phyloP scores from a whole-genome alignment of 2,113 vertebrate species.

The Opisthocomus hoazin region DNA sequence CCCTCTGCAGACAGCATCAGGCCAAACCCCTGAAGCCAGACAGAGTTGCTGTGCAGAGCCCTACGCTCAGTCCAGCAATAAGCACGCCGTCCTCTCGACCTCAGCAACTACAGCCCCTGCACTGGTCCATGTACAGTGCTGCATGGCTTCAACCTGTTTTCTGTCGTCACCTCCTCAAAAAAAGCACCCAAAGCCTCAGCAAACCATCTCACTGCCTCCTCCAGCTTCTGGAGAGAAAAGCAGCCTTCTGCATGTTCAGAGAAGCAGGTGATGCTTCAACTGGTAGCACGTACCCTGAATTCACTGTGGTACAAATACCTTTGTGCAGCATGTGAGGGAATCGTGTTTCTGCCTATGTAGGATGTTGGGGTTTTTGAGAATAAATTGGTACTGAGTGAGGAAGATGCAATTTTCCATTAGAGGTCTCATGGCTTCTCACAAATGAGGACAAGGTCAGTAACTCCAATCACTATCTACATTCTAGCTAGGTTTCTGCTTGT shows the following conservation, averaged over 20 bases:
- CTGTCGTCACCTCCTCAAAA: not conserved
- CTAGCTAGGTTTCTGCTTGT: not conserved
- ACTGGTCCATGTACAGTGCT: not conserved
- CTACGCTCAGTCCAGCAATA: accelerated
- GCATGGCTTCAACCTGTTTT: not conserved
- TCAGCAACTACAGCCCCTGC: not conserved
- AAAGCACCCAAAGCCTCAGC: accelerated
- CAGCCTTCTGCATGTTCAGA: not conserved
- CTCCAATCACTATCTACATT: not conserved
- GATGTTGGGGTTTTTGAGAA: not conserved
- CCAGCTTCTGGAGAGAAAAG: not conserved
- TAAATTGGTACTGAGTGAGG: not conserved
- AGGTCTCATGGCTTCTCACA: not conserved
- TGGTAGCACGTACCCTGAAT: not conserved
- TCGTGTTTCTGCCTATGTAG: not conserved
- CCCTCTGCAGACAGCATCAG: not conserved
- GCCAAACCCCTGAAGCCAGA: not conserved
- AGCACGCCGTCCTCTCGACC: accelerated
- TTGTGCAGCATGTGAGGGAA: not conserved
- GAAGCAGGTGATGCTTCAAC: not conserved
- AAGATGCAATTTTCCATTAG: not conserved
- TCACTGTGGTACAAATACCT: not conserved
- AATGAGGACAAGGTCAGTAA: not conserved
- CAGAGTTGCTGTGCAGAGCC: not conserved
- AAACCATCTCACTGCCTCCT: not conserved